Base-by-base conservation (phyloP, 1,140 invertebrate species). In the Drosophila suzukii region DNA sequence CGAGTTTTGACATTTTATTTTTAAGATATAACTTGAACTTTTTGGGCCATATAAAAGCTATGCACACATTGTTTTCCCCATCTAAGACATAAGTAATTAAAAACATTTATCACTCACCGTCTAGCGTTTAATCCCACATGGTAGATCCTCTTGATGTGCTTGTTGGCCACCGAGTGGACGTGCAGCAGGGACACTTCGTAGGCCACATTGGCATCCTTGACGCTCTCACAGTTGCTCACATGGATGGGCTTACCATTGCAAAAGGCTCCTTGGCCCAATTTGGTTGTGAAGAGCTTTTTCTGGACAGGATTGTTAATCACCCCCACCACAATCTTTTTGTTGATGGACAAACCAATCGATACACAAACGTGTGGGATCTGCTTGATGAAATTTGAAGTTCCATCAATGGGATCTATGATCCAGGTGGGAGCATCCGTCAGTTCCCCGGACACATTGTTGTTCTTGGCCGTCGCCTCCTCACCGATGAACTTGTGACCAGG, bases 401-500 rank as follows among this genome's bases (percentile, higher is more conserved):
- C 95, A 92, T 96, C 95, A 39, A 96, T 95, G 3, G 95, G 95
- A 91, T 96, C 97, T 70, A 98, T 97, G 60, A 98, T 97, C 97
- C 97, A 98, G 8, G 97, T 98, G 13, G 97, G 97, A 24, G 94
- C 94, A 86, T 97, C 94, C 6, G 96, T 97, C 32, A 97, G 92
- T 46, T 94, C 93, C 38, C 94, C 94, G 57, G 93, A 86, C 3
- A 94, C 93, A 39, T 94, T 93, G 43, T 94, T 93, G 53, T 94
- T 94, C 30, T 93, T 94, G 20, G 95, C 94, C 3, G 93, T 94
- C 4, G 95, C 94, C 92, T 98, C 97, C 91, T 98, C 97, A 2
- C 96, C 97, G 70, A 98, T 97, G 90, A 97, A 97, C 89, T 97
- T 96, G 90, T 98, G 97, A 41, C 92, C 91, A 6, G 96, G 96